Evolutionary conservation across 2,113 vertebrate genomes (phyloP).

Genomic region (Clarias gariepinus): DNA sequence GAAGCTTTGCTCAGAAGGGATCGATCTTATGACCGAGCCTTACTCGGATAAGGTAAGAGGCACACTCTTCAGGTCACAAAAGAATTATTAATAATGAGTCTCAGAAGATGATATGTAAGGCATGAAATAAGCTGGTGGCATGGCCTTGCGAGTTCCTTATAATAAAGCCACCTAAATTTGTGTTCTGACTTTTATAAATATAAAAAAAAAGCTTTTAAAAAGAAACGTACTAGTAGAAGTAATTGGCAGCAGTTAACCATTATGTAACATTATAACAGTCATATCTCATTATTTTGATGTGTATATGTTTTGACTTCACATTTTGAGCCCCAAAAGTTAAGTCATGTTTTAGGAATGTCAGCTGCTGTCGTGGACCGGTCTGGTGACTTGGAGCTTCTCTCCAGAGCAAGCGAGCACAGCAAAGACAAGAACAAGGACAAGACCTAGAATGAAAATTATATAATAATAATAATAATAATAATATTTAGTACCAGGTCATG

Average conservation of each 20-base stretch:
- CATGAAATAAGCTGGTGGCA: neutral
- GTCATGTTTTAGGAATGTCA: conserved; percentile 26
- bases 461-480: too few species aligned
- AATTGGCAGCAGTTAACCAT: neutral
- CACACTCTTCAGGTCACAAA: neutral
- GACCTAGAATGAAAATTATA: neutral
- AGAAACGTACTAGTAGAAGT: neutral
- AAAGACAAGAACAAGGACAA: neutral
- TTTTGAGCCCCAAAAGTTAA: neutral
- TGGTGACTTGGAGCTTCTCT: neutral
- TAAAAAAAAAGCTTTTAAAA: neutral
- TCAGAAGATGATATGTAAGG: neutral
- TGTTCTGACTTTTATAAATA: neutral
- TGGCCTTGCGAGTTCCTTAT: neutral
- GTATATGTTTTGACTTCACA: neutral
- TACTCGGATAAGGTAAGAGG: conserved; percentile 92
- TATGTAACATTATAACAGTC: neutral
- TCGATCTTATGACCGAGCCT: conserved; percentile 94
- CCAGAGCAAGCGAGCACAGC: too few species aligned
- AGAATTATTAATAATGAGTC: conserved; percentile 1
- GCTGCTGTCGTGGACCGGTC: conserved; percentile 13
- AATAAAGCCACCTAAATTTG: neutral
- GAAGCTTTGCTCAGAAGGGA: conserved; percentile 83
- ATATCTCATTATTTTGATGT: neutral
- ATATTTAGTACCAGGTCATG: neutral